Evolutionary conservation across 2,888 invertebrate genomes (phyloP).

Genomic region (Plagiodera versicolora): DNA sequence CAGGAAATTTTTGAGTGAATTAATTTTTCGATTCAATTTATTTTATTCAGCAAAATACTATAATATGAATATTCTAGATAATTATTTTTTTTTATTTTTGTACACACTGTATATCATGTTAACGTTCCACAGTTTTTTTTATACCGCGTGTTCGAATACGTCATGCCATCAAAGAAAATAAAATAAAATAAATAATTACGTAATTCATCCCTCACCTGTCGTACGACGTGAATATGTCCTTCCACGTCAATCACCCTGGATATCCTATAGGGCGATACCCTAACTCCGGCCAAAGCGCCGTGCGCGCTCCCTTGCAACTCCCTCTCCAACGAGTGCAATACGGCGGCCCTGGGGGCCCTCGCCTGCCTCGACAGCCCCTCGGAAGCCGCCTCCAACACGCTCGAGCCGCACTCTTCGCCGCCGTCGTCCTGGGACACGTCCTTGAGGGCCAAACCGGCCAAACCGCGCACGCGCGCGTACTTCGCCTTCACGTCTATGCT

Average conservation of each 20-base stretch:
- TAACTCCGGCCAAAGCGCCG: slow-evolving; percentile 61
- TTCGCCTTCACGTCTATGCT: slow-evolving; percentile 77
- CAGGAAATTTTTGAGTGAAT: too few relatives aligned
- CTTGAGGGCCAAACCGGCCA: slow-evolving; percentile 70
- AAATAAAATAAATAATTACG: too few relatives aligned
- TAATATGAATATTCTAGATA: too few relatives aligned
- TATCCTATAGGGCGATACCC: slow-evolving; percentile 72
- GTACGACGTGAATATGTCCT: slow-evolving; percentile 70
- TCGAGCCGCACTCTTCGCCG: slow-evolving; percentile 59
- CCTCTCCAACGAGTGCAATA: slow-evolving; percentile 65
- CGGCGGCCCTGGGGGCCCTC: slow-evolving; percentile 66
- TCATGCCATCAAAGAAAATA: too few relatives aligned
- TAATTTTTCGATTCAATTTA: too few relatives aligned
- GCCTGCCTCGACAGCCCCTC: slow-evolving; percentile 63
- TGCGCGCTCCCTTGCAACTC: slow-evolving; percentile 64
- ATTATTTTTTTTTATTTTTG: too few relatives aligned
- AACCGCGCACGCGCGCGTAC: slow-evolving; percentile 69
- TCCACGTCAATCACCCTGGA: slow-evolving; percentile 73
- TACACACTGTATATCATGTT: too few relatives aligned
- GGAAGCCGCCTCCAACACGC: slow-evolving; percentile 56
- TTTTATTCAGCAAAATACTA: too few relatives aligned
- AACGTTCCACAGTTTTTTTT: too few relatives aligned
- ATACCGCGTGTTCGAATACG: too few relatives aligned
- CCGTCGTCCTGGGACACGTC: slow-evolving; percentile 59
- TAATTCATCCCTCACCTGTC: slow-evolving; percentile 58